phyloP scores from a whole-genome alignment of 2,797 vertebrate genomes.

The Notolepis coatsorum region DNA sequence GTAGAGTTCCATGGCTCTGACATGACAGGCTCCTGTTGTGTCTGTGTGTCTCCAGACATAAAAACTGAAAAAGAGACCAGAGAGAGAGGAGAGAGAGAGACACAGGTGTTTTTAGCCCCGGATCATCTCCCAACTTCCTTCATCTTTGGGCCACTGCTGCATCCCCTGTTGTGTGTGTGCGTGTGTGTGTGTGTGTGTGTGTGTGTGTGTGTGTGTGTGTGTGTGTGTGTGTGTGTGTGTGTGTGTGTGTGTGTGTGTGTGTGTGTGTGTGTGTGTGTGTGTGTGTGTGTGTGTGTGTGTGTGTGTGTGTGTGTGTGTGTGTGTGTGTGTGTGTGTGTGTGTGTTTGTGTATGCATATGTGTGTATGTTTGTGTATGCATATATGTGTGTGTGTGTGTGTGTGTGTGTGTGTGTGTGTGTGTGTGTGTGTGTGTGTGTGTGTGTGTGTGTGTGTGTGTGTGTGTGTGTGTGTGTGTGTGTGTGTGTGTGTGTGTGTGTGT shows the following conservation, averaged over 20 bases:
- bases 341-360: background rate
- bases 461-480: background rate
- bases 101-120: background rate
- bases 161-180: background rate
- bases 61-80: background rate
- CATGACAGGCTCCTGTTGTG: too few species aligned
- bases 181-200: background rate
- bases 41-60: background rate
- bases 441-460: background rate
- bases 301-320: background rate
- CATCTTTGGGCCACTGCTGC: too few species aligned
- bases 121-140: too few species aligned
- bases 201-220: constrained; percentile 10
- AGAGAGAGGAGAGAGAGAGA: background rate
- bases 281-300: background rate
- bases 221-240: constrained; percentile 17
- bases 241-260: constrained; percentile 2
- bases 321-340: background rate
- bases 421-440: background rate
- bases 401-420: background rate
- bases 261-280: background rate
- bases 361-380: too few species aligned
- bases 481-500: background rate
- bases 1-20: too few species aligned
- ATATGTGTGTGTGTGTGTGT: too few species aligned